Evolutionary conservation across 2,797 vertebrate species (phyloP).

Genomic region (Allobates femoralis): DNA sequence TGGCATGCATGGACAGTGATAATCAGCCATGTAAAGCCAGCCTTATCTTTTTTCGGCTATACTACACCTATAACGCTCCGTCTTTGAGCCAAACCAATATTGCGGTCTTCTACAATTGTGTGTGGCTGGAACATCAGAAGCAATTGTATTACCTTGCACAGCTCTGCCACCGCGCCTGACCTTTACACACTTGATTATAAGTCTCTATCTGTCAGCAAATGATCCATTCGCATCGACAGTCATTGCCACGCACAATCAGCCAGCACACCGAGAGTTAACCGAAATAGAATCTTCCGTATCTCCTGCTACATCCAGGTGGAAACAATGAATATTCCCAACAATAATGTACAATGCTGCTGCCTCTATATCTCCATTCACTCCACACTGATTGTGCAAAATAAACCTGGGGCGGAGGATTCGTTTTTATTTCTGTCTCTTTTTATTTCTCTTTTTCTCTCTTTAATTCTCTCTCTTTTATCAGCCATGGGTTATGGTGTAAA

Average conservation of each 20-base stretch:
- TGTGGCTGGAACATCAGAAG: neutral
- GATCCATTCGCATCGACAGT: neutral
- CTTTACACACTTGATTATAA: conserved; percentile 2
- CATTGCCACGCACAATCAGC: neutral
- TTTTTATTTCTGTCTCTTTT: no score
- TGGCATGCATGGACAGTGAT: no score
- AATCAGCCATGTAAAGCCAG: neutral
- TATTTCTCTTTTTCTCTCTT: no score
- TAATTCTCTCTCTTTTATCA: conserved; percentile 34
- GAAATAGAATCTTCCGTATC: neutral
- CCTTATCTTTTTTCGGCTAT: neutral
- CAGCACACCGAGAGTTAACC: neutral
- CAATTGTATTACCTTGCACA: neutral
- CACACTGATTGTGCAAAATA: conserved; percentile 53
- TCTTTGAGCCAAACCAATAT: neutral
- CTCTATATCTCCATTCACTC: conserved; percentile 42
- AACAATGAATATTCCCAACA: neutral
- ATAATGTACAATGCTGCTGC: neutral
- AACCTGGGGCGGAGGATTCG: conserved; percentile 1
- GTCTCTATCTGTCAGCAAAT: neutral
- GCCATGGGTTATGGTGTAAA: conserved; percentile 35
- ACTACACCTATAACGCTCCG: neutral
- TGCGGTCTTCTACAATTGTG: neutral
- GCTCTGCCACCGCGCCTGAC: neutral
- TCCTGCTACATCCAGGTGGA: neutral